These are phyloP conservation scores for Antrozous pallidus DNA, from an alignment of 2,797 vertebrate species.

Conservation along the genomic window DNA sequence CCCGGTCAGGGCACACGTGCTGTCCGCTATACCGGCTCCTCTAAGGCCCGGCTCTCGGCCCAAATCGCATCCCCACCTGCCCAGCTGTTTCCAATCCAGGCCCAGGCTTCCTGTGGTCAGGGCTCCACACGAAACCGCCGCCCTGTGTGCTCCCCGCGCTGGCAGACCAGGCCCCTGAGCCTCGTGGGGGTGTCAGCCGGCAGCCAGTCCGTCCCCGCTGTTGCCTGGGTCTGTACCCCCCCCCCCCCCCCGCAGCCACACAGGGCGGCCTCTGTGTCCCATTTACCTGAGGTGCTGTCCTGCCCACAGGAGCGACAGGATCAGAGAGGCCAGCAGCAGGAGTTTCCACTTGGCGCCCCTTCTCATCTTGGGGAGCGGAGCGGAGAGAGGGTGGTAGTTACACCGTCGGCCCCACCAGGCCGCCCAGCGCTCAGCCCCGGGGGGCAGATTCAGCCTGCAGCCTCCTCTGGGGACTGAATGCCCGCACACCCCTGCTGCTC, in stretches of 20 bases:
- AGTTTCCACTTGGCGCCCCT: not conserved
- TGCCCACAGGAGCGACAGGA: not conserved
- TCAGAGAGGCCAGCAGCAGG: not conserved
- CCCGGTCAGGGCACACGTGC: not conserved
- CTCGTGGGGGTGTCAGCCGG: no score
- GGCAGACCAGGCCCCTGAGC: not conserved
- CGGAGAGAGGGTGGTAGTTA: fast-evolving
- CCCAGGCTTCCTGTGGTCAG: fast-evolving
- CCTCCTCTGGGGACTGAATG: fast-evolving
- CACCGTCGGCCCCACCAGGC: no score
- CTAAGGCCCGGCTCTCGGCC: not conserved
- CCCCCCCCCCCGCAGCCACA: no score
- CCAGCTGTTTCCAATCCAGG: no score
- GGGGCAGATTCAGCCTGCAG: not conserved
- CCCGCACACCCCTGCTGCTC: no score
- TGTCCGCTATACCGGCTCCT: no score
- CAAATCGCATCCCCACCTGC: fast-evolving
- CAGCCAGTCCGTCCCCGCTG: no score
- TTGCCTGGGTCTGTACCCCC: no score
- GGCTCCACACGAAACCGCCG: not conserved
- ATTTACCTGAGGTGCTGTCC: not conserved
- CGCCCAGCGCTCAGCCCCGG: not conserved
- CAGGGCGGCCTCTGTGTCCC: no score
- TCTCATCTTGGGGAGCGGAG: not conserved
- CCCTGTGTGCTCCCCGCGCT: not conserved